phyloP scores from a whole-genome alignment of 2,113 vertebrate species.

The Oceanites oceanicus region DNA sequence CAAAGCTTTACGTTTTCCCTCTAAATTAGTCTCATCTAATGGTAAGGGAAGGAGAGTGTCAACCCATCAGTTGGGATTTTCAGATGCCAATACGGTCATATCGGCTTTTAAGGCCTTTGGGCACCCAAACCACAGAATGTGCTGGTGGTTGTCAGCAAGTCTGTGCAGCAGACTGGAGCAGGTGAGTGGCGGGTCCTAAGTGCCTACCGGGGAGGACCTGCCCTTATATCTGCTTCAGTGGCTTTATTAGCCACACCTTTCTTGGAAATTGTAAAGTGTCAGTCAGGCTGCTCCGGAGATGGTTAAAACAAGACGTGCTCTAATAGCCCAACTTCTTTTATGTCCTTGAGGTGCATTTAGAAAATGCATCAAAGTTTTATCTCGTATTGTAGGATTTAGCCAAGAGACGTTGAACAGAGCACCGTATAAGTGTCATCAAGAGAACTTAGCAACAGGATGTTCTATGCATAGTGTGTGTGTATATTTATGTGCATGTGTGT shows the following conservation, averaged over 20 bases:
- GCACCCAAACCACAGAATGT: constrained; percentile 43
- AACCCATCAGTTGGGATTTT: background rate
- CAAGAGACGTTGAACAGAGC: constrained; percentile 21
- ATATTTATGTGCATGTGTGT: accelerated
- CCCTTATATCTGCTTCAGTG: constrained; percentile 67
- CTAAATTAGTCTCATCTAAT: background rate
- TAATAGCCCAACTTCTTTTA: constrained; percentile 63
- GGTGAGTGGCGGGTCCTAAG: constrained; percentile 61
- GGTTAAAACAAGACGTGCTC: constrained; percentile 57
- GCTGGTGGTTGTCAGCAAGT: constrained; percentile 68
- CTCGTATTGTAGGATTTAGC: constrained; percentile 39
- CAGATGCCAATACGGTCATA: background rate
- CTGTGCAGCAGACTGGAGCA: constrained; percentile 55
- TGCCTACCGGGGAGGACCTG: constrained; percentile 46
- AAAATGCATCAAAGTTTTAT: constrained; percentile 55
- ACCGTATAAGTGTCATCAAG: background rate
- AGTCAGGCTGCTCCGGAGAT: constrained; percentile 57
- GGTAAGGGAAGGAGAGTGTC: background rate
- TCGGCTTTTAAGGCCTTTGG: constrained; percentile 59
- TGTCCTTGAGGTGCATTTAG: constrained; percentile 68
- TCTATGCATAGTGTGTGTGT: too few species aligned
- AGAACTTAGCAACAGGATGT: background rate
- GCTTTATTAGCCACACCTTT: constrained; percentile 73
- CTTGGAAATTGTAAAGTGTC: constrained; percentile 73
- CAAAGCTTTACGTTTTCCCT: background rate